phyloP scores from a whole-genome alignment of 2,113 vertebrate species.

The Pongo abelii region DNA sequence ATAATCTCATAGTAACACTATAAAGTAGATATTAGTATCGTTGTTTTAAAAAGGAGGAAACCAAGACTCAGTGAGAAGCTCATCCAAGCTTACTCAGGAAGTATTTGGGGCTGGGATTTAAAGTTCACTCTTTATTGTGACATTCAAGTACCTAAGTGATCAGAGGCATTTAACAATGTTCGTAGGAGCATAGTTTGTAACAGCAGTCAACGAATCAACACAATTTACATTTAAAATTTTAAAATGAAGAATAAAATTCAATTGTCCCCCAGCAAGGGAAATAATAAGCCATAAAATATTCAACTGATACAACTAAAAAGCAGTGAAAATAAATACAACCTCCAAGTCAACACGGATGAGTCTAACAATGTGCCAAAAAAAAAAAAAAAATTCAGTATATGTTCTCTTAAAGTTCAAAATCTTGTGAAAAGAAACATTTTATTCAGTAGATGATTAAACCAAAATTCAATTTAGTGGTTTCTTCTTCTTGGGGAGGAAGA shows the following conservation, averaged over 20 bases:
- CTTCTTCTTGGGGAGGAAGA: background rate
- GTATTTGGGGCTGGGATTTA: too few relatives aligned
- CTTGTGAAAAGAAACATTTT: background rate
- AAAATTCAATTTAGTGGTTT: slow-evolving; percentile 7
- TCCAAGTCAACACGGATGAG: background rate
- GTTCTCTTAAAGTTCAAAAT: background rate
- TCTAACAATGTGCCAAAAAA: background rate
- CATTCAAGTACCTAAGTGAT: background rate
- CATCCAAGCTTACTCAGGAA: too few relatives aligned
- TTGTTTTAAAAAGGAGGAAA: too few relatives aligned
- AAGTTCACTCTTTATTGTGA: too few relatives aligned
- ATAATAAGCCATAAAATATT: background rate
- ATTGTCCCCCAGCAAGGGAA: background rate
- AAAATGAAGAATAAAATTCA: background rate
- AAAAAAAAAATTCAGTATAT: background rate
- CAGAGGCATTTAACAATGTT: background rate
- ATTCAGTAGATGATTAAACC: background rate
- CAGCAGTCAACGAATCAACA: background rate
- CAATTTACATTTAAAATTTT: background rate
- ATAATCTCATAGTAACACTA: too few relatives aligned
- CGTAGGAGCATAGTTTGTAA: background rate
- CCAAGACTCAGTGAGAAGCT: too few relatives aligned
- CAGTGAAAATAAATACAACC: background rate
- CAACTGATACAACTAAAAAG: background rate
- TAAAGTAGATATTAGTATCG: too few relatives aligned